Conservation (phyloP, 1,140 invertebrate genomes). For the Aphaenogaster ashmeadi region DNA sequence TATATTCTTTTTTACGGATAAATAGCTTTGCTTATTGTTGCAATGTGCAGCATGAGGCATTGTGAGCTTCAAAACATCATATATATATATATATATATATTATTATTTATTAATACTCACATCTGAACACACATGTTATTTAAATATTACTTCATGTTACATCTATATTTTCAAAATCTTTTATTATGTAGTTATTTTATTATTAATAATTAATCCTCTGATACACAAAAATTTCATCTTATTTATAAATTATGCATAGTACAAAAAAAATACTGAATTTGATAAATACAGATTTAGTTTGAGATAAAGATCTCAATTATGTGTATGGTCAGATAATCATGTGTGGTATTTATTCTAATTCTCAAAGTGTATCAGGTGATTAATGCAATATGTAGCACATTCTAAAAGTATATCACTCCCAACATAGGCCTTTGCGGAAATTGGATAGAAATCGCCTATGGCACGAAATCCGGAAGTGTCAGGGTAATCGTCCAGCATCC, state of each 20-base stretch:
- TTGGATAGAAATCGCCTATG: conserved; percentile 99
- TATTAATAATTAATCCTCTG: conserved; percentile 44
- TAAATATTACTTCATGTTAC: conserved; percentile 30
- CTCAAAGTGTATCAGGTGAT: conserved; percentile 44
- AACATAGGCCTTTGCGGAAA: conserved; percentile 96
- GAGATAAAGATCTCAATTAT: not conserved
- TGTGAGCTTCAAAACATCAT: conserved; percentile 16
- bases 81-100: not conserved
- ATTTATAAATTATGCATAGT: not conserved
- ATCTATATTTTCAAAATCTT: conserved; percentile 33
- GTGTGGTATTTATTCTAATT: not conserved
- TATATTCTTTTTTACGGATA: conserved; percentile 36
- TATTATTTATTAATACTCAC: conserved; percentile 38
- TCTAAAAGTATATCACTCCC: not conserved
- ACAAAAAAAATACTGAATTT: not conserved
- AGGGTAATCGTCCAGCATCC: conserved; percentile 99
- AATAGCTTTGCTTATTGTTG: conserved; percentile 37
- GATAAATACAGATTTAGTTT: not conserved
- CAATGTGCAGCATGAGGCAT: conserved; percentile 61
- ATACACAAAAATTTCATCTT: conserved; percentile 23
- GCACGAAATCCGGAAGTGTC: conserved; percentile 97
- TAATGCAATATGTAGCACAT: conserved; percentile 8
- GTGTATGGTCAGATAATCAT: not conserved
- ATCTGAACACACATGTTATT: conserved; percentile 17
- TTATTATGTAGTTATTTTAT: conserved; percentile 16